A percentile compares a stretch with the other conserved stretches of the same genome.
These are phyloP conservation scores for Crossocerus cetratus DNA, from an alignment of 2,888 invertebrate species.

Conservation along the genomic window DNA sequence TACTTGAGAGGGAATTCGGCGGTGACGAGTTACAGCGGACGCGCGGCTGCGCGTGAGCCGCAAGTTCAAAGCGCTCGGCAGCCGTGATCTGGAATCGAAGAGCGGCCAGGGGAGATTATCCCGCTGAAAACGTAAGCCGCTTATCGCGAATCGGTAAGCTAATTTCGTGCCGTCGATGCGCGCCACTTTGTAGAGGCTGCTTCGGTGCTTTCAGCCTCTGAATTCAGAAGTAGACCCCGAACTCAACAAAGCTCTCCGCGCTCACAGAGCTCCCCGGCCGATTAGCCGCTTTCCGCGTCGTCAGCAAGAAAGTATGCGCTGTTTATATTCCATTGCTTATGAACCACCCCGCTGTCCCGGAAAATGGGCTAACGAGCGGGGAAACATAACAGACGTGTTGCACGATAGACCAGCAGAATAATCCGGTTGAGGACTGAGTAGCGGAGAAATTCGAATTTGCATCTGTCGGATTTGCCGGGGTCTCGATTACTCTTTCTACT, in stretches of 20 bases:
- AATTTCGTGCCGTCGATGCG: constrained; percentile 61
- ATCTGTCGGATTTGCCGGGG: too few species aligned
- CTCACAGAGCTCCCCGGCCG: neutral
- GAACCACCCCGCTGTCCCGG: neutral
- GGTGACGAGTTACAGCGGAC: neutral
- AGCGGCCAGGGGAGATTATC: constrained; percentile 63
- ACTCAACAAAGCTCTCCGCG: neutral
- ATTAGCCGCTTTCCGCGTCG: neutral
- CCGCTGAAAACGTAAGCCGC: constrained; percentile 63
- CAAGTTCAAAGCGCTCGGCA: constrained; percentile 57
- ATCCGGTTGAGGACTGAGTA: too few species aligned
- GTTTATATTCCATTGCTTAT: neutral
- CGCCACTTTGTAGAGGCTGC: constrained; percentile 52
- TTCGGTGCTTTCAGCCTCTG: constrained; percentile 19
- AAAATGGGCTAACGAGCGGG: neutral
- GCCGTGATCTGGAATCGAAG: constrained; percentile 66
- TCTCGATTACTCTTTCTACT: too few species aligned
- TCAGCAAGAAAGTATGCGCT: neutral
- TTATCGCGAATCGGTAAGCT: constrained; percentile 70
- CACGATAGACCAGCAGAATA: neutral
- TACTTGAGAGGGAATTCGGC: constrained; percentile 28
- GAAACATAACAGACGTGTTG: neutral
- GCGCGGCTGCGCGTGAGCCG: constrained; percentile 6
- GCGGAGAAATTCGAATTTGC: too few species aligned
- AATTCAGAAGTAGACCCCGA: constrained; percentile 20